A percentile compares a stretch with the other conserved stretches of the same genome.
phyloP scores from a whole-genome alignment of 2,113 vertebrate genomes.

The Cettia cetti region DNA sequence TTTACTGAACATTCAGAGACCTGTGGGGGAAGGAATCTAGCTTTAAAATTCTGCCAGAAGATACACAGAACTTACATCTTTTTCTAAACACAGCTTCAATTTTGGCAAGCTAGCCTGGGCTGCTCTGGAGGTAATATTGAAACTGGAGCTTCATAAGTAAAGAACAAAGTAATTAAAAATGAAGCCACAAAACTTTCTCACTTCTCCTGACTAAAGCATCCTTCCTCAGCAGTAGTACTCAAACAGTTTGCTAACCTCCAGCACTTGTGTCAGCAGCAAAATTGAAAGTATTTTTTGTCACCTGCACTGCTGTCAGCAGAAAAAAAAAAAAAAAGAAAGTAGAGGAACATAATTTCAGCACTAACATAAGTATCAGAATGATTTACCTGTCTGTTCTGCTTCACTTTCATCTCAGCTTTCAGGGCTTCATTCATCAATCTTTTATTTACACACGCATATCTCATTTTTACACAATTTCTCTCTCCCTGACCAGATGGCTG shows the following conservation, averaged over 20 bases:
- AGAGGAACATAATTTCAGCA: slow-evolving; percentile 69
- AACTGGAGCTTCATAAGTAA: neutral
- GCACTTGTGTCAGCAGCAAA: slow-evolving; percentile 62
- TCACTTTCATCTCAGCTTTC: slow-evolving; percentile 72
- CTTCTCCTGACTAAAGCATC: slow-evolving; percentile 13
- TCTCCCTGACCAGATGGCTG: slow-evolving; percentile 58
- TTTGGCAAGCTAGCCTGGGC: neutral
- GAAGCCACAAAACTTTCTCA: neutral
- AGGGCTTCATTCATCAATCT: slow-evolving; percentile 74
- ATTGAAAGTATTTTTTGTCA: slow-evolving; percentile 68
- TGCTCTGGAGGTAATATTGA: neutral
- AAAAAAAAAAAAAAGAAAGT: slow-evolving; percentile 18
- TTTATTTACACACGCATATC: slow-evolving; percentile 72
- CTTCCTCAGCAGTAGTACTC: slow-evolving; percentile 45
- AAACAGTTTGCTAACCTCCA: slow-evolving; percentile 42
- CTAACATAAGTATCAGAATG: slow-evolving; percentile 75
- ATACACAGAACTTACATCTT: neutral
- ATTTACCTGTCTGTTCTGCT: slow-evolving; percentile 72
- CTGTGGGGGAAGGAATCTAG: neutral
- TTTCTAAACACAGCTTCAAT: neutral
- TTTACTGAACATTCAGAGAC: neutral
- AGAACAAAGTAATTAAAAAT: slow-evolving; percentile 9
- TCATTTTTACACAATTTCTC: slow-evolving; percentile 66
- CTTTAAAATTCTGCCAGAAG: neutral
- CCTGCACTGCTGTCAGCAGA: slow-evolving; percentile 62